These are phyloP conservation scores for Argyresthia albistria DNA, from an alignment of 2,888 invertebrate genomes.

Conservation along the genomic window DNA sequence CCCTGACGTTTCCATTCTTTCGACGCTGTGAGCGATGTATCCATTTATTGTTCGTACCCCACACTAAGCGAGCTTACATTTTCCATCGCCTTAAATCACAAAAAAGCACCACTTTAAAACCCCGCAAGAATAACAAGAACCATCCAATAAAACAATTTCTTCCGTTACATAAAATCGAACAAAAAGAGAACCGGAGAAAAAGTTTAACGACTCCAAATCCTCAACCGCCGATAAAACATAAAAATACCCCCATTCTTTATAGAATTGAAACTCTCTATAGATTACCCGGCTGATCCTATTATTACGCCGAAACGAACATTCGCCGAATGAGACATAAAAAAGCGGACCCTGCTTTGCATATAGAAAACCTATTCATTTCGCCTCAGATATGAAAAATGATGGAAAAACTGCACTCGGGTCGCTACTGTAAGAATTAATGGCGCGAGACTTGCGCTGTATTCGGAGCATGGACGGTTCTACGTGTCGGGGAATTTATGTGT, in stretches of 20 bases:
- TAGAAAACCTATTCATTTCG: constrained; percentile 14
- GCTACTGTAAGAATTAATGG: constrained; percentile 56
- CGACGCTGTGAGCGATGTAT: constrained; percentile 43
- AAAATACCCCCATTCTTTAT: constrained; percentile 19
- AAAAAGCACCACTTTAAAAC: too few species aligned
- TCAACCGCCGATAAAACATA: constrained; percentile 53
- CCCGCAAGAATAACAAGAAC: constrained; percentile 9
- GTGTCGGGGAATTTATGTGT: constrained; percentile 7
- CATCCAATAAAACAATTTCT: constrained; percentile 37
- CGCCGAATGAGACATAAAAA: constrained; percentile 15
- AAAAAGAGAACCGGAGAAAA: constrained; percentile 19
- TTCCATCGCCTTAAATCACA: constrained; percentile 3
- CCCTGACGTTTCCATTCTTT: constrained; percentile 32
- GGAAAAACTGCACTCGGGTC: constrained; percentile 58
- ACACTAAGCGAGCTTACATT: constrained; percentile 19
- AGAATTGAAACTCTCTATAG: constrained; percentile 13
- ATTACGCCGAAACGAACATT: constrained; percentile 38
- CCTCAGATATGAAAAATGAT: constrained; percentile 8
- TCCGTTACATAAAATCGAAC: constrained; percentile 65
- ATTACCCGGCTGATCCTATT: constrained; percentile 42
- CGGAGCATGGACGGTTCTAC: constrained; percentile 6
- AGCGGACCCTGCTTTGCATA: constrained; percentile 18
- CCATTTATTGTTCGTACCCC: constrained; percentile 11
- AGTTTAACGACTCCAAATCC: constrained; percentile 58
- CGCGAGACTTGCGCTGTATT: constrained; percentile 45